Evolutionary conservation across 2,797 vertebrate genomes (phyloP), one percentile per base, ranked within the genome.

Genomic region (Enteromius radiatus): DNA sequence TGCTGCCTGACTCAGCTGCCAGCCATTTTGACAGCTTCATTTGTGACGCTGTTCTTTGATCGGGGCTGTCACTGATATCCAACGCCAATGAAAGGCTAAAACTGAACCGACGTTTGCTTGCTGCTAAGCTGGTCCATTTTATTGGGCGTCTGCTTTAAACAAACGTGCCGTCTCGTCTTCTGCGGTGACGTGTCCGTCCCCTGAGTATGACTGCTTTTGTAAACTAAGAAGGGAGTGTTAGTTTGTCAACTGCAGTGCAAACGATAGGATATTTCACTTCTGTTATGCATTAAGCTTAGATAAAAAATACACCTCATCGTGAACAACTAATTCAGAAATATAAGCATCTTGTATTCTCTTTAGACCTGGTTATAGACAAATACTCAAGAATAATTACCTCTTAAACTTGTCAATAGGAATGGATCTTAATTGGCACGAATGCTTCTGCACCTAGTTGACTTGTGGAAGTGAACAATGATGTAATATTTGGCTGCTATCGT

Each of bases 21-120:
- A 87, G 91, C 88, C 88, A 89, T 91, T 94, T 90, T 94, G 92
- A 94, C 93, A 89, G 92, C 93, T 93, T 94, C 91, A 94, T 95
- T 92, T 93, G 88, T 86, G 90, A 91, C 85, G 87, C 88, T 71
- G 80, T 89, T 90, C 89, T 94, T 94, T 94, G 93, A 94, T 93
- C 90, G 88, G 87, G 89, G 75, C 89, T 91, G 93, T 93, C 93
- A 89, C 90, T 90, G 92, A 92, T 93, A 92, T 89, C 89, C 91
- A 92, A 88, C 52, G 76, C 89, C 90, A 89, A 81, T 88, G 88
- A 93, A 84, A 86, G 41, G 91, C 90, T 89, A 92, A 89, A 93
- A 92, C 92, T 92, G 88, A 84, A 80, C 69, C 76, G 76, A 77
- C 47, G 68, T 64, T 83, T 56, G 80, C 64, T 82, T 36, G n/a